Conservation (phyloP, 2,888 invertebrate species). For the Onchidella celtica region DNA sequence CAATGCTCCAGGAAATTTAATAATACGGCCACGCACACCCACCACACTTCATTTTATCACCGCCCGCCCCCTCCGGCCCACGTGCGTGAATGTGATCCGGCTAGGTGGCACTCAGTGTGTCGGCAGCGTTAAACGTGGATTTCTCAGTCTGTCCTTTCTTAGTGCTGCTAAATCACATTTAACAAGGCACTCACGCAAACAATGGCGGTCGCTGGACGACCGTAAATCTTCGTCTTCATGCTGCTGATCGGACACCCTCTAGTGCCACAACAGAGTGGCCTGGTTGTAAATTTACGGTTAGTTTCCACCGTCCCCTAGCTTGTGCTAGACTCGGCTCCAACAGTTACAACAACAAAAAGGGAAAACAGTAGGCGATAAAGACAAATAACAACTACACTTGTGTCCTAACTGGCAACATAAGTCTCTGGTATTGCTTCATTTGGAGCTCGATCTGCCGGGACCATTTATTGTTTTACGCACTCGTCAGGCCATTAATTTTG, state of each 20-base stretch:
- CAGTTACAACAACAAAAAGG: no score
- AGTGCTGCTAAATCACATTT: constrained; percentile 41
- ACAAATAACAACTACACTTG: background rate
- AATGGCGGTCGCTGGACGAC: constrained; percentile 36
- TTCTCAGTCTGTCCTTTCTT: constrained; percentile 24
- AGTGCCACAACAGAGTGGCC: constrained; percentile 27
- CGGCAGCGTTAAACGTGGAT: constrained; percentile 34
- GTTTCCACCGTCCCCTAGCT: background rate
- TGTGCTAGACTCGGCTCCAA: no score
- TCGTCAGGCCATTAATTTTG: no score
- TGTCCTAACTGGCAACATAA: constrained; percentile 10
- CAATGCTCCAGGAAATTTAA: constrained; percentile 51
- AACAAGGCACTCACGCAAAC: constrained; percentile 43
- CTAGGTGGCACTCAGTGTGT: constrained; percentile 32
- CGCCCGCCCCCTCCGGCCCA: constrained; percentile 8
- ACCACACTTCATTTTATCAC: constrained; percentile 50
- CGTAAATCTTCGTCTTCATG: constrained; percentile 27
- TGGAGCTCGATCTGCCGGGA: no score
- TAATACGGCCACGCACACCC: constrained; percentile 38
- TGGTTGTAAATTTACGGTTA: constrained; percentile 17
- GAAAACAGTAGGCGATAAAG: no score
- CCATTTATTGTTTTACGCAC: no score
- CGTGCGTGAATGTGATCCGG: constrained; percentile 27
- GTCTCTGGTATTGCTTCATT: no score
- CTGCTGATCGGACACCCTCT: background rate